Evolutionary conservation across 2,797 vertebrate species (phyloP), one percentile per base, ranked within the genome.

Genomic region (Triplophysa yarkandensis): DNA sequence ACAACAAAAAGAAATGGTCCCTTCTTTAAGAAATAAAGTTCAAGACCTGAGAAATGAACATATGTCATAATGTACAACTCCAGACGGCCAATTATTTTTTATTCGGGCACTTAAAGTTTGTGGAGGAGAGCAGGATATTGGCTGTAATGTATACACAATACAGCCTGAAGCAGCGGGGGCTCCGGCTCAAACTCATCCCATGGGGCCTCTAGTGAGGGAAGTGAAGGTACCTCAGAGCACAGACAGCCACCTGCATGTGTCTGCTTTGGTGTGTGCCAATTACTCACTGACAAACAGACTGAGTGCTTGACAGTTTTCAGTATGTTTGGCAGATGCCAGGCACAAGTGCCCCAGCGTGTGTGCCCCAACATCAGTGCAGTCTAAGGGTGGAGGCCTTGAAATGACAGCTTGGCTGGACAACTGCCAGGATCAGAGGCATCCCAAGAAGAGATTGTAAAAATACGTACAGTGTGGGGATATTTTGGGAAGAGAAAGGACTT

Each of bases 51-150:
- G 54, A 81, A 90, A 88, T 84, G 81, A 89, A 89, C 79, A 80
- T 81, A 82, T 62, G 80, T 83, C 82, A 86, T 90, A 80, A 80
- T 10, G 71, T 69, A 79, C 76, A 82, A 88, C 87, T 89, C 91
- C 91, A 92, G 91, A 92, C 87, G 84, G 86, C 87, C 91, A 91
- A 92, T 93, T 93, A 91, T 90, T 88, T 91, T 93, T 92, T 92
- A 92, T 92, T 91, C 80, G 69, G 82, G 86, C 88, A 90, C 89
- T 90, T 91, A 91, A 91, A 91, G 83, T 92, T 91, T 90, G 88
- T 63, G 85, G 86, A 88, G 84, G 87, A 89, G 86, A 80, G 83
- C 86, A 85, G 88, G 85, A 90, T 92, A 91, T 91, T 87, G 88
- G 90, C 87, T 87, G 83, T 90, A 91, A 92, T 90, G 87, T 89